Base-by-base conservation (phyloP, 2,888 invertebrate genomes). In the Metacarcinus magister region DNA sequence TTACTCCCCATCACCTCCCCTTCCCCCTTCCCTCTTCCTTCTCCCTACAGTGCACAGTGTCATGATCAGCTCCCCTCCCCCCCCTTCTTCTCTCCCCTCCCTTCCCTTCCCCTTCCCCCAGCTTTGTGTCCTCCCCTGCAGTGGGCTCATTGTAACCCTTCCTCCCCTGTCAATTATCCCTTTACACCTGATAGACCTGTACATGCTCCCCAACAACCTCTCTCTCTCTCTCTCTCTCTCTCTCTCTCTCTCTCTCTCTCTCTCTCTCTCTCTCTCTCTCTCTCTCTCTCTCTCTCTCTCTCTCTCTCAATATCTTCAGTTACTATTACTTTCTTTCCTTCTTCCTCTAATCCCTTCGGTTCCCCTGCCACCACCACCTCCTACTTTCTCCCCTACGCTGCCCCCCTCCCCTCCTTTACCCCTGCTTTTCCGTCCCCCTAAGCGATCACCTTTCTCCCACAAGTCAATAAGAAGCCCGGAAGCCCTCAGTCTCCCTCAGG, bases 251-350 rank as follows among this genome's bases (percentile, higher is more conserved):
- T 28, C 82, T 82, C 82, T 82, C 82, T 28, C 82, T 82, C 82
- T 82, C 82, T 28, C 82, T 82, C 28, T 82, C 82, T 82, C 82
- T 32, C 82, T 82, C 82, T 82, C 28, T 75, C 75, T 75, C 75
- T 67, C 82, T 82, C 82, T 32, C 82, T 82, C 82, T 82, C 82
- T 32, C 82, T 82, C 82, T 82, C 82, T 82, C 82, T 32, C 32
- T 32, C 82, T 82, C 32, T 32, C 32, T 82, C 82, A 32, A 28
- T 82, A 2, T 67, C 23, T 23, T 16, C 19, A 23, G 0, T n/a
- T 67, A 23, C 2, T 67, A 2, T 32, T 82, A 23, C 5, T 23
- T 5, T 67, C 67, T 23, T 60, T 60, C 60, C 19, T 19, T 19
- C 60, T 2, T 60, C 60, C 60, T 19, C 60, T 60, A 2, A 13